Base-by-base conservation (phyloP, 2,797 vertebrate genomes). In the Gallinago stenura region DNA sequence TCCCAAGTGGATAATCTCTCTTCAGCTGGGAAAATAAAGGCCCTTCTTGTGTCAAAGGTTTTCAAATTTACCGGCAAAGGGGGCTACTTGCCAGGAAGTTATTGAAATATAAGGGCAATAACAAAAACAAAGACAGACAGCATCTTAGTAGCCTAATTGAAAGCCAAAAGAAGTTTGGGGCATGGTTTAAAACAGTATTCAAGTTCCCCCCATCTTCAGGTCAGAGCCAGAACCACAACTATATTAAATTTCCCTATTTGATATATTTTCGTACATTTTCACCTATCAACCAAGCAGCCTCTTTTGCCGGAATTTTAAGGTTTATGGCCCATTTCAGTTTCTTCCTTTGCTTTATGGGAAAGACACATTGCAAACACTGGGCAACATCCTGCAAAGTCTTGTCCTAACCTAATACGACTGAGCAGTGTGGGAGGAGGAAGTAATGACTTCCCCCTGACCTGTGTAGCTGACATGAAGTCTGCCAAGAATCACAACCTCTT, bases 371-470 rank as follows among this genome's bases (percentile, higher is more conserved):
- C 91, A 95, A 95, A 95, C 43, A 92, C 73, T 94, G 93, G 88
- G 90, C 86, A 93, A 96, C 0, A 1, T 87, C 78, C 93, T 76
- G 51, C 78, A 71, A 93, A 90, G 86, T 93, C 91, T 89, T 95
- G 94, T 95, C 90, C 91, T 97, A 96, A 96, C 93, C 95, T 95
- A 96, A 94, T 93, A 96, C 7, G 57, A 77, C 94, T 87, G 83
- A 94, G 83, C 75, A 92, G 88, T 96, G 94, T 95, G 88, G 93
- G 95, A 97, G 95, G 91, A 97, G 93, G 95, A 97, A 97, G 93
- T 89, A 96, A 93, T 97, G 96, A 97, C 94, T 97, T 97, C 93
- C 94, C 91, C 88, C 88, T 97, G 96, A 95, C 95, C 95, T 96
- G 88, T 93, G 94, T 94, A 95, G 89, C 95, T 96, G 95, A 94